phyloP scores from a whole-genome alignment of 2,113 vertebrate species.

The Poicephalus meyeri region DNA sequence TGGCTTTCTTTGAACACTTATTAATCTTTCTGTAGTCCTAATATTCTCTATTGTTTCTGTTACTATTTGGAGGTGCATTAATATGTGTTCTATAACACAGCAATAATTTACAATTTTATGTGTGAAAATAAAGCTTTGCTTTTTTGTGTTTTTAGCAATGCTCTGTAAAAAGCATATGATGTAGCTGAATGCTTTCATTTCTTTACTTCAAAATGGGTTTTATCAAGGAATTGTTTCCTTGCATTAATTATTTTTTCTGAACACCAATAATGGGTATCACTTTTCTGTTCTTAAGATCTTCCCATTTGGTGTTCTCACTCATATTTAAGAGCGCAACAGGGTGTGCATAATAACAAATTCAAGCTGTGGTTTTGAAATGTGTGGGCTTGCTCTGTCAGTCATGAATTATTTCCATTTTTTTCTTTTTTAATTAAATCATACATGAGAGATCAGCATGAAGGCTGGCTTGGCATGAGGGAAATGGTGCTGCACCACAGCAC shows the following conservation, averaged over 20 bases:
- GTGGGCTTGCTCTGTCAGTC: neutral
- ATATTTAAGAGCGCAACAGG: neutral
- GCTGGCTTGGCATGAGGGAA: neutral
- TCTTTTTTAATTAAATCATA: neutral
- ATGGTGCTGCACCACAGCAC: neutral
- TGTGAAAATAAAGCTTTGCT: neutral
- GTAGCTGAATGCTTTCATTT: neutral
- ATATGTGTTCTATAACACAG: neutral
- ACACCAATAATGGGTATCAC: neutral
- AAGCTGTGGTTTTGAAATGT: neutral
- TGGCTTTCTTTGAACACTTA: neutral
- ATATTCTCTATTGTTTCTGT: neutral
- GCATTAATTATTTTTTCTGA: too few species aligned
- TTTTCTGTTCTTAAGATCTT: neutral
- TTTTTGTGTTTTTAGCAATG: neutral
- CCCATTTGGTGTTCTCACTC: neutral
- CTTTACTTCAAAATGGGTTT: neutral
- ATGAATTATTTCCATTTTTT: neutral
- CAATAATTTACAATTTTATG: neutral
- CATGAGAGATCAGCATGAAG: neutral
- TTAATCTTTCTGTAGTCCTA: neutral
- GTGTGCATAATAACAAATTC: neutral
- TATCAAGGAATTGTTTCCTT: neutral
- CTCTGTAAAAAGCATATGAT: neutral
- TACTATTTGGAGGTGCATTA: neutral